A percentile compares a stretch with the other conserved stretches of the same genome.
Evolutionary conservation across 2,888 invertebrate genomes (phyloP).

Genomic region (Dione juno): DNA sequence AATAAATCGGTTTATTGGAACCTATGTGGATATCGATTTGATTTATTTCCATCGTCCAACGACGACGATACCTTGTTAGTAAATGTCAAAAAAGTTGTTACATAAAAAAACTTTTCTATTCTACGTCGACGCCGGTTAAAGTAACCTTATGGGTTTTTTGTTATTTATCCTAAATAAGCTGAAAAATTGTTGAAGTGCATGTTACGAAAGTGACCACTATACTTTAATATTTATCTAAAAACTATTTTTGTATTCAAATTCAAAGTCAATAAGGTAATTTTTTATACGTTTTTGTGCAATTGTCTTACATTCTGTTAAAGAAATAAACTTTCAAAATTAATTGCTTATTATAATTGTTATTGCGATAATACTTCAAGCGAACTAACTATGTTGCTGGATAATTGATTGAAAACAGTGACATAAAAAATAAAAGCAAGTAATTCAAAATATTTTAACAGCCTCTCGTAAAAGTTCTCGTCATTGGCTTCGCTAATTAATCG

Average conservation of each 20-base stretch:
- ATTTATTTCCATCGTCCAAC: constrained; percentile 77
- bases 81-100: constrained; percentile 72
- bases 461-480: constrained; percentile 58
- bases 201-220: not conserved
- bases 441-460: constrained; percentile 67
- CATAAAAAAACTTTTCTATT: constrained; percentile 52
- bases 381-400: constrained; percentile 5
- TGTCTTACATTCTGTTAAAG: not conserved
- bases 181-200: constrained; percentile 15
- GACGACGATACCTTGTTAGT: constrained; percentile 79
- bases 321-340: constrained; percentile 1
- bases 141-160: constrained; percentile 31
- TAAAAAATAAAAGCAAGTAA: constrained; percentile 40
- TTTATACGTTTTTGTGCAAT: not conserved
- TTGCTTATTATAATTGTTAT: not conserved
- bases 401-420: constrained; percentile 35
- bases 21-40: constrained; percentile 81
- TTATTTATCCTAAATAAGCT: constrained; percentile 17
- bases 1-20: constrained; percentile 83
- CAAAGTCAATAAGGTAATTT: too few relatives aligned
- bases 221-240: not conserved
- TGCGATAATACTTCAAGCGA: constrained; percentile 5
- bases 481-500: constrained; percentile 58
- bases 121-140: constrained; percentile 36
- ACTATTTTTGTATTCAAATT: too few relatives aligned